Conservation (phyloP, 2,113 vertebrate genomes). For the Bubo blakistoni region DNA sequence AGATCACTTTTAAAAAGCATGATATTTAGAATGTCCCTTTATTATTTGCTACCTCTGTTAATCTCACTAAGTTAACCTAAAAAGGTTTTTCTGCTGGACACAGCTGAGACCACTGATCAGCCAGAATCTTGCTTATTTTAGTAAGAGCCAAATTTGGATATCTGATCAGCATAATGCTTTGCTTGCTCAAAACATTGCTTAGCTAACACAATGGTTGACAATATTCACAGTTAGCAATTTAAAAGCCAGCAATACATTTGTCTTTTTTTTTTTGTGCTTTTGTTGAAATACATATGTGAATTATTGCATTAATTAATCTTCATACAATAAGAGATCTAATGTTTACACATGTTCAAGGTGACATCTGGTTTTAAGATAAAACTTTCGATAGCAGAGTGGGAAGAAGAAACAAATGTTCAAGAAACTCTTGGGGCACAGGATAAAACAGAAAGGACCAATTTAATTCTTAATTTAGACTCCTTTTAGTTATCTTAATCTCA, state of each 20-base stretch:
- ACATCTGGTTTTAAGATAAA: neutral
- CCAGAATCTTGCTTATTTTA: constrained; percentile 22
- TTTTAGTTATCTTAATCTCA: neutral
- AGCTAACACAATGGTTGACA: neutral
- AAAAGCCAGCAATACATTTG: neutral
- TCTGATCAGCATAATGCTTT: neutral
- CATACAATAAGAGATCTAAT: neutral
- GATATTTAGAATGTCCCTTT: neutral
- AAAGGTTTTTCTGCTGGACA: constrained; percentile 5
- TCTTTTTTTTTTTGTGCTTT: neutral
- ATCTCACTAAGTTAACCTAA: neutral
- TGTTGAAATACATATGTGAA: neutral
- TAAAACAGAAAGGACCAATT: neutral
- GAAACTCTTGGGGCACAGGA: neutral
- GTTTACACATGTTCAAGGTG: neutral
- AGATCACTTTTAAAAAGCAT: neutral
- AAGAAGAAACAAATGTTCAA: neutral
- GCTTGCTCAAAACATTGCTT: constrained; percentile 13
- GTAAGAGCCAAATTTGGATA: constrained; percentile 21
- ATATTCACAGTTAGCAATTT: neutral
- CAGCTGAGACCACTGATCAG: neutral
- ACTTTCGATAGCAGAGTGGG: neutral
- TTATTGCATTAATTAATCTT: neutral
- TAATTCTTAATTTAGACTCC: neutral
- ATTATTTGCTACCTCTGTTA: neutral